Conservation (phyloP, 2,797 vertebrate genomes). For the Coluber constrictor region DNA sequence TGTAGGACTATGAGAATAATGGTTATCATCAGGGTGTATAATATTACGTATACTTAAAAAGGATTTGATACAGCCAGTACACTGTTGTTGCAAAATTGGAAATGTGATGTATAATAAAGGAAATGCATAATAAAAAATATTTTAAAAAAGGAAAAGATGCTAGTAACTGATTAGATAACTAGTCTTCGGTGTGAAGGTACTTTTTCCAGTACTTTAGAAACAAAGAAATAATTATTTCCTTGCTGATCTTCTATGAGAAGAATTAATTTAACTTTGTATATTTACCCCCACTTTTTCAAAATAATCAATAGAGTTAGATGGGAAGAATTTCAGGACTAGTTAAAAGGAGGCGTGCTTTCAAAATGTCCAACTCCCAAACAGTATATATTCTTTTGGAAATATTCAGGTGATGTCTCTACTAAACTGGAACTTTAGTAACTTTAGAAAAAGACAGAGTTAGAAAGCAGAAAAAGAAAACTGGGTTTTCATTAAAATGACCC, state of each 20-base stretch:
- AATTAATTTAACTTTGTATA: neutral
- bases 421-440: too few species aligned
- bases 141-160: too few species aligned
- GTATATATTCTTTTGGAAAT: neutral
- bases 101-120: too few species aligned
- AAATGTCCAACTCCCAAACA: neutral
- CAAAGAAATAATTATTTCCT: neutral
- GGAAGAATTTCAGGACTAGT: neutral
- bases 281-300: neutral
- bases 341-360: neutral
- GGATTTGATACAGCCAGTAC: too few species aligned
- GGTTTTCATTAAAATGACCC: neutral
- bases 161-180: neutral
- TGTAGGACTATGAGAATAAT: too few species aligned
- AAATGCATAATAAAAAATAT: too few species aligned
- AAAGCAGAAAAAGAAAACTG: neutral
- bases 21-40: too few species aligned
- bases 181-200: neutral
- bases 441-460: neutral
- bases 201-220: neutral
- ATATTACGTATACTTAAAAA: too few species aligned
- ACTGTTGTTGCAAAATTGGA: too few species aligned
- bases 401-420: neutral
- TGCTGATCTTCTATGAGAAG: neutral
- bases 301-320: neutral